Base-by-base conservation (phyloP, 2,888 invertebrate species). In the Slavum lentiscoides region DNA sequence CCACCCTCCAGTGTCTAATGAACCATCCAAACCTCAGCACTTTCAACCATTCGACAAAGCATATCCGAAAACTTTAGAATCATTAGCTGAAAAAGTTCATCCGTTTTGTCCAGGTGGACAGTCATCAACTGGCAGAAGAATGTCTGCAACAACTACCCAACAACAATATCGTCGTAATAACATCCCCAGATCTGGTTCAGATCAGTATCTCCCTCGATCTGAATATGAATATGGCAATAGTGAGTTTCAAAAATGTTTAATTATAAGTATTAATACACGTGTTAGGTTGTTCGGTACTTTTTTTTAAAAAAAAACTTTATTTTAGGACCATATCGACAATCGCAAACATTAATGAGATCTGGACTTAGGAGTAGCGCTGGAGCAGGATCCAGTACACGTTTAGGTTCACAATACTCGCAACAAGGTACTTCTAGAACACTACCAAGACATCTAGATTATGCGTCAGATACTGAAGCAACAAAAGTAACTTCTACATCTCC, bases 381-480 rank as follows among this genome's bases (percentile, higher is more conserved):
- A 13, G 70, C 77, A 13, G 77, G 77, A 64, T 80, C 77, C 17
- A 64, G 77, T 55, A 39, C 77, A 21, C 69, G 77, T 4, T 70
- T 80, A 70, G 62, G 70, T 37, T 80, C 77, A 37, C 77, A 80
- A 55, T 80, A 80, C 23, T 80, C 77, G 7, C 77, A 80, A 7
- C 77, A 70, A 64, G 64, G 77, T 19, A 61, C 77, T 9, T 82
- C 81, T 55, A 87, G 88, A 37, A 90, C 93, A 8, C 88, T 93
- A 83, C 90, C 91, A 2, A 89, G 94, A 85, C 90, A 95, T 83
- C 88, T 97, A 86, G 95, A 96, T 87, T 96, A 96, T 87, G 96
- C 96, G 39, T 97, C 97, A 73, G 97, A 97, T 86, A 97, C 97
- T 0, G 97, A 98, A 88, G 94, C 94, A n/a, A 94, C 94, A 19